Evolutionary conservation across 2,113 vertebrate species (phyloP).

Genomic region (Oncorhynchus kisutch): DNA sequence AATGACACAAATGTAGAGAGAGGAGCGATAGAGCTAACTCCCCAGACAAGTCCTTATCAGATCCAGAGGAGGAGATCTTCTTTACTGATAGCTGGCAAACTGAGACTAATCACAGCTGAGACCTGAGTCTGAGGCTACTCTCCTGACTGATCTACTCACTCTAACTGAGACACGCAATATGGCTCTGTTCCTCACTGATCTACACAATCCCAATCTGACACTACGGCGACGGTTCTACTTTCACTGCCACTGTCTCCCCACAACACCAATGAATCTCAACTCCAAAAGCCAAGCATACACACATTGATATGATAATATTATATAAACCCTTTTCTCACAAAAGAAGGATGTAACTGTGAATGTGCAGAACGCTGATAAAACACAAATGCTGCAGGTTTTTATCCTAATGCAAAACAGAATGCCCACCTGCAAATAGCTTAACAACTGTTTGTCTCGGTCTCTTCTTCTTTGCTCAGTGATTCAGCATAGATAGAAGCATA

Average conservation of each 20-base stretch:
- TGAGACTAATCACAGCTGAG: constrained; percentile 26
- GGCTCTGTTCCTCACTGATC: too few relatives aligned
- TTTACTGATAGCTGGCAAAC: constrained; percentile 20
- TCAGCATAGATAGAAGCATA: not conserved
- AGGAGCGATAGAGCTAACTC: not conserved
- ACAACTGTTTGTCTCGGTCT: not conserved
- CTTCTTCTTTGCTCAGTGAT: not conserved
- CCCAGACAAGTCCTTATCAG: constrained; percentile 32
- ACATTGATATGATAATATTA: not conserved
- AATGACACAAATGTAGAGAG: not conserved
- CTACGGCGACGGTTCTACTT: not conserved
- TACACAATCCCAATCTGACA: not conserved
- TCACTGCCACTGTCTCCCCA: too few relatives aligned
- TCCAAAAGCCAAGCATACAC: not conserved
- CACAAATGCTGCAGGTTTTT: not conserved
- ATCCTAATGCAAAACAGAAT: not conserved
- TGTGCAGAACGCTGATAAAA: not conserved
- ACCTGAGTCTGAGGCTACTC: not conserved
- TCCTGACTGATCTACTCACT: not conserved
- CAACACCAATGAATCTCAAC: too few relatives aligned
- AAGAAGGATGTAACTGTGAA: not conserved
- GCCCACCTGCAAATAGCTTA: not conserved
- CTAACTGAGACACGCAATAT: not conserved
- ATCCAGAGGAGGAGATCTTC: constrained; percentile 23
- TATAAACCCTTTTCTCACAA: not conserved